Base-by-base conservation (phyloP, 2,888 invertebrate species). In the Pterostichus niger region DNA sequence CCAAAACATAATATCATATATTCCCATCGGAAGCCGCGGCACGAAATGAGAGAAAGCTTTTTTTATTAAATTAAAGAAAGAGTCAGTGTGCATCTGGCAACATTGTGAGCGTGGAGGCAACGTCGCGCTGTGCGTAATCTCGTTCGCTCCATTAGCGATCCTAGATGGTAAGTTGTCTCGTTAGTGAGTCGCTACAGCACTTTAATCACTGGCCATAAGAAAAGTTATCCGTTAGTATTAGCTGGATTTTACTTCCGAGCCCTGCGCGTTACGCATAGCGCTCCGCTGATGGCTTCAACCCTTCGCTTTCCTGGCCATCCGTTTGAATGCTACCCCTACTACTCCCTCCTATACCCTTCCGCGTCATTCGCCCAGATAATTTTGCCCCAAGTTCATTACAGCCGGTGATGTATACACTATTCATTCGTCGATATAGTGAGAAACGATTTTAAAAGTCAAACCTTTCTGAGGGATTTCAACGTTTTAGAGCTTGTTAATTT, bases 101-200 rank as follows among this genome's bases (percentile, higher is more conserved):
- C 82, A 24, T n/a, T 71, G 59, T 59, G 44, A 54, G 54, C 5
- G 10, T 52, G 13, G 49, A 13, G 9, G 79, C 76, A 75, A 75
- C 75, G 40, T 3, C 54, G 86, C 85, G 86, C 84, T 85, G 86
- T 87, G 83, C 84, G 81, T 83, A 73, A 80, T 84, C 84, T 81
- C 84, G 84, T 78, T 84, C 82, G 76, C 82, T 84, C 79, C 80
- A 83, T 84, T 84, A 76, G 84, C 81, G 83, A 84, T 82, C 79
- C 82, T 84, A 82, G 79, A 80, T 73, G 79, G 78, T 80, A 84
- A 78, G 52, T 84, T 84, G 84, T 80, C 84, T 84, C 84, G 84
- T 84, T 84, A 84, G 84, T 77, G 71, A 79, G 71, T 80, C 76
- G 78, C 83, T 84, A 79, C 79, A 77, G 81, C 59, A 78, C 83